Evolutionary conservation across 1,140 invertebrate species (phyloP).

Genomic region (Camponotus vicinus): DNA sequence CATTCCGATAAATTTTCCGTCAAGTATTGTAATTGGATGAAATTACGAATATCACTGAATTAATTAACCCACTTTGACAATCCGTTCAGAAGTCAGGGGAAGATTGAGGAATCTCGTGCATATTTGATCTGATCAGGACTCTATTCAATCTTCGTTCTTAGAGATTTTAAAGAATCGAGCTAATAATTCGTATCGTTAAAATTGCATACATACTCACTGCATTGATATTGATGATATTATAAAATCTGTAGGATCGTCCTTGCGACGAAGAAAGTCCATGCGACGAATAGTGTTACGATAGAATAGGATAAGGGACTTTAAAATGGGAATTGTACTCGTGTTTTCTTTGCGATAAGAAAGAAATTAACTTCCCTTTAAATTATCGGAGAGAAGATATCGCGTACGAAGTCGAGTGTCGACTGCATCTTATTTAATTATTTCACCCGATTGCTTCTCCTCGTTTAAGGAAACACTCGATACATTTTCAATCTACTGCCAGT

Average conservation of each 20-base stretch:
- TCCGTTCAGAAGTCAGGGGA: neutral
- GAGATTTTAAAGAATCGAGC: neutral
- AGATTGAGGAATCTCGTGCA: neutral
- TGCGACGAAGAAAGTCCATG: neutral
- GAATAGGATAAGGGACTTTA: neutral
- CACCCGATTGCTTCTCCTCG: conserved; percentile 36
- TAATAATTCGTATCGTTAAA: conserved; percentile 16
- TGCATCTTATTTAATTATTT: conserved; percentile 56
- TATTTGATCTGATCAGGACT: conserved; percentile 27
- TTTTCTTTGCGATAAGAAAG: neutral
- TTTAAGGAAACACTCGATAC: conserved; percentile 50
- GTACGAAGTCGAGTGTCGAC: conserved; percentile 20
- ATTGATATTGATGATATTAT: neutral
- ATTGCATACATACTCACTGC: neutral
- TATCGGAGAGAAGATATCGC: conserved; percentile 17
- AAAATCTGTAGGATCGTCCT: conserved; percentile 11
- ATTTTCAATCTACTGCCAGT: conserved; percentile 30
- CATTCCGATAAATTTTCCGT: neutral
- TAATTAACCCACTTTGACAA: conserved; percentile 18
- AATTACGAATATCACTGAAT: conserved; percentile 11
- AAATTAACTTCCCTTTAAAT: conserved; percentile 16
- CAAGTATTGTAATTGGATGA: neutral
- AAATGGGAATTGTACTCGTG: neutral
- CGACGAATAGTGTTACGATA: neutral
- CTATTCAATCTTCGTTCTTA: conserved; percentile 17